These are phyloP conservation scores for Eospalax fontanierii DNA, from an alignment of 2,797 vertebrate species.

Conservation along the genomic window DNA sequence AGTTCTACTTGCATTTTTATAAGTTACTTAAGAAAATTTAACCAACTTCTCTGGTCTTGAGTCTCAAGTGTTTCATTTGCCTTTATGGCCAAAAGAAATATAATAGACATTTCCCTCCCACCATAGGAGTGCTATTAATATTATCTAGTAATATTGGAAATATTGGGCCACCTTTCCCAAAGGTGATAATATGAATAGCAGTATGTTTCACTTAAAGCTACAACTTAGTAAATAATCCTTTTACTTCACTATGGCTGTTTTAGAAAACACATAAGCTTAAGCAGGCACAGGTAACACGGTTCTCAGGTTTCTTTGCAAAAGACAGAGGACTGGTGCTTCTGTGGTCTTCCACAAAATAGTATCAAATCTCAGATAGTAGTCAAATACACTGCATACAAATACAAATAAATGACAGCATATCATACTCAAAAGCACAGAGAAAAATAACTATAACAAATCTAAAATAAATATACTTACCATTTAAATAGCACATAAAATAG, in stretches of 20 bases:
- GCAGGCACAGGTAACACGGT: neutral
- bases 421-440: neutral
- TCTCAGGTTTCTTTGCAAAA: slow-evolving; percentile 26
- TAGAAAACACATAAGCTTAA: neutral
- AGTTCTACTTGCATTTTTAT: neutral
- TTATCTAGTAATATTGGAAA: slow-evolving; percentile 59
- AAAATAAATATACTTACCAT: neutral
- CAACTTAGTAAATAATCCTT: slow-evolving; percentile 25
- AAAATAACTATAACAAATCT: neutral
- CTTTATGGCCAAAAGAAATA: slow-evolving; percentile 51
- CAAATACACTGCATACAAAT: neutral
- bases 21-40: slow-evolving; percentile 24
- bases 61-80: slow-evolving; percentile 48
- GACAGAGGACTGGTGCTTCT: neutral
- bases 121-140: neutral
- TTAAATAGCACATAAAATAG: neutral
- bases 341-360: neutral
- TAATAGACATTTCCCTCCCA: neutral
- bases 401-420: neutral
- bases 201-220: slow-evolving; percentile 48
- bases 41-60: neutral
- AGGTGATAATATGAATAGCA: slow-evolving; percentile 60
- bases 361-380: neutral
- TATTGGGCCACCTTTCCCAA: slow-evolving; percentile 30
- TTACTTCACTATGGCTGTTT: neutral